Evolutionary conservation across 2,797 vertebrate species (phyloP), one percentile per base, ranked within the genome.

Genomic region (Pangasius mekongensis): DNA sequence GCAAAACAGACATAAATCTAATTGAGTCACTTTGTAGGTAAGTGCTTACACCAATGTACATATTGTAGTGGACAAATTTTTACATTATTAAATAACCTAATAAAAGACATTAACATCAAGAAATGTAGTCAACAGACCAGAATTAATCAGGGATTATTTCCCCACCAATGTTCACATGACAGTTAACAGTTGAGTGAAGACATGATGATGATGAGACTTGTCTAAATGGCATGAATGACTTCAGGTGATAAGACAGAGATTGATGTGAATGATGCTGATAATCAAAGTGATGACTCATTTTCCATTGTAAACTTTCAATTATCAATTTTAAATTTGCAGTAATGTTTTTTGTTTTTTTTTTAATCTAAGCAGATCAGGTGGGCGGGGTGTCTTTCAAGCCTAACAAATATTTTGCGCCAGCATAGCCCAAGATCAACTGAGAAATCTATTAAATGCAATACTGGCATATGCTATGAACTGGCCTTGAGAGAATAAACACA

Each of bases 251-350:
- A 52, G 62, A 83, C 62, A 20, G 62, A 5, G 27, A 67, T 49
- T 67, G 82, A 84, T 33, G 54, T 84, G 39, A 16, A 67, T 66
- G 27, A 83, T 83, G 5, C 60, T 30, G 43, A 49, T 83, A 47
- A 39, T 16, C 11, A 13, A 66, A 49, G 39, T 54, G 10, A 84
- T 69, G 52, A 22, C 27, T 33, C 7, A 27, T 30, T 66, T 67
- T 30, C 16, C 16, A 39, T 27, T 30, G 49, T 30, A 47, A 47
- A 9, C 47, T 47, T 47, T 47, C 8, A 47, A 47, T 47, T 9
- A 47, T 47, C 47, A 47, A 39, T 27, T 30, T n/a, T 30, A 81
- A 58, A 22, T 24, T 22, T 58, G 77, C 11, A 81, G 20, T 11
- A 20, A 14, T 24, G 3, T 62, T 43, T 82, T 62, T 18, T 47